A percentile compares a stretch with the other conserved stretches of the same genome.
Conservation (phyloP, 2,888 invertebrate species). For the Xestia rhomboidea region DNA sequence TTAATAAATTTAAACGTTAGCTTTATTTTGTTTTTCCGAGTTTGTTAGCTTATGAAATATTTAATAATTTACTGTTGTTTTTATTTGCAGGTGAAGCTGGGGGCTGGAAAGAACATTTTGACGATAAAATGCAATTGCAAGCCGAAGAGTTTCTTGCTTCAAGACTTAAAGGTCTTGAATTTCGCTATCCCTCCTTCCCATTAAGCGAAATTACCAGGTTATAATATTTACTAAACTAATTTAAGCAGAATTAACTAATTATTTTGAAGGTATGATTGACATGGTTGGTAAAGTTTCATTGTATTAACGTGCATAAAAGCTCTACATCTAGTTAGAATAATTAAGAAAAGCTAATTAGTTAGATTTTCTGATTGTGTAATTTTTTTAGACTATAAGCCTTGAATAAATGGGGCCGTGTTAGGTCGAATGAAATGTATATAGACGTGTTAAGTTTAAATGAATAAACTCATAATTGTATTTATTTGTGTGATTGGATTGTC, state of each 20-base stretch:
- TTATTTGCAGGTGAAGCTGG: conserved; percentile 81
- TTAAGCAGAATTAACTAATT: neutral
- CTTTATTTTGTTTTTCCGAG: neutral
- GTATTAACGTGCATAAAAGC: neutral
- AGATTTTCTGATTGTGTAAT: neutral
- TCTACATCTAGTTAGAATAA: neutral
- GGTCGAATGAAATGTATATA: neutral
- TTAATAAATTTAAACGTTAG: neutral
- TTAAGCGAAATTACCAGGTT: conserved; percentile 77
- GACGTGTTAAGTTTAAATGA: neutral
- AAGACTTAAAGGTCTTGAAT: conserved; percentile 75
- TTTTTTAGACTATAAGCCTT: neutral
- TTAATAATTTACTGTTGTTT: conserved; percentile 9
- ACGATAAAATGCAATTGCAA: conserved; percentile 82
- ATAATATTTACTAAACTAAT: conserved; percentile 64
- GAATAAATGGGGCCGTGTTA: neutral
- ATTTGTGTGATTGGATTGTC: conserved; percentile 7
- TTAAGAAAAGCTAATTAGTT: neutral
- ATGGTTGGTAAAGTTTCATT: neutral
- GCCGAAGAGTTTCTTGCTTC: conserved; percentile 82
- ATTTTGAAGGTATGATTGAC: neutral
- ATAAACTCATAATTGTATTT: conserved; percentile 25
- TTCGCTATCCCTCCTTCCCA: conserved; percentile 81
- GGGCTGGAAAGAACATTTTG: conserved; percentile 84
- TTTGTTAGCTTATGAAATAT: neutral